Evolutionary conservation across 2,113 vertebrate genomes (phyloP), one percentile per base, ranked within the genome.

Genomic region (Aptenodytes patagonicus): DNA sequence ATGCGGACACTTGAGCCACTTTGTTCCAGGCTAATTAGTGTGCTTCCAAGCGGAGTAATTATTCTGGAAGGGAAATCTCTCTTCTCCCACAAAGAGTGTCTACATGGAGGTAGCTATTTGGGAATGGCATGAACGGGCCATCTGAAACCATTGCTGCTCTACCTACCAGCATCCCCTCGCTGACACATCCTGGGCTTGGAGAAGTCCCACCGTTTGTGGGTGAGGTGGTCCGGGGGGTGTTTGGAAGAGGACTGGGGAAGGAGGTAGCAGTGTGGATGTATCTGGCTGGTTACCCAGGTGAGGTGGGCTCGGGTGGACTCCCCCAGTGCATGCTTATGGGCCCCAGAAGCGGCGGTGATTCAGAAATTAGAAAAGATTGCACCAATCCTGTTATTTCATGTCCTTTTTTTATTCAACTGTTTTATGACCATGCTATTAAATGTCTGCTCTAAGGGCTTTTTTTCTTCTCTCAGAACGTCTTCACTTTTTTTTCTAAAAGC

Each of bases 11-110:
- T 94, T 15, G 9, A 96, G 89, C 90, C 89, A 96, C 96, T 97
- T 97, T 95, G 89, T 96, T 95, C 95, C 95, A 90, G 93, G 94
- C 93, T 95, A 96, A 97, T 97, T 95, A 95, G 93, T 96, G 97
- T 90, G 91, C 94, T 96, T 97, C 95, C 91, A 96, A 96, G 91
- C 66, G 3, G 29, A 94, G 93, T 91, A 96, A 95, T 94, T 97
- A 88, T 83, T 78, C 94, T 96, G 89, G 94, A 91, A 94, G 64
- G 87, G 95, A 97, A 93, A 91, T 83, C 84, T 97, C 91, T 93
- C 89, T 47, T 95, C 87, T 93, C 51, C 93, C 84, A 73, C 75
- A 62, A 83, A 84, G 87, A 62, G 21, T 47, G 55, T 96, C 89
- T 87, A 44, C 82, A 47, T n/a, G 58, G 62, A 91, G 54, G 70